Percentiles rank a stretch among this genome's conserved stretches.
These are phyloP conservation scores for Syndactyla subalaris DNA, from an alignment of 2,797 vertebrate species.

Conservation along the genomic window DNA sequence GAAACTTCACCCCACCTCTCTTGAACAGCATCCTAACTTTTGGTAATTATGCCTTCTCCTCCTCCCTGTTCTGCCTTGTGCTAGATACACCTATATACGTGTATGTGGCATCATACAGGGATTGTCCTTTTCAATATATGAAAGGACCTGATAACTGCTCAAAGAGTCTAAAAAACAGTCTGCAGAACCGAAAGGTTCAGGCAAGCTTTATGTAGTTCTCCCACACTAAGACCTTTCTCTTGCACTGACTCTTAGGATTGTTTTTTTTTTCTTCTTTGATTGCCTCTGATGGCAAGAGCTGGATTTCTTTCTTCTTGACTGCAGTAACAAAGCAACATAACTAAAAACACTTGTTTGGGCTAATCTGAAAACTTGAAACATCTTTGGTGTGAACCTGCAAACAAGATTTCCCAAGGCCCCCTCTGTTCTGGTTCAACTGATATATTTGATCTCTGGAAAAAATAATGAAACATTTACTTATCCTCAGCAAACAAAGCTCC, in stretches of 20 bases:
- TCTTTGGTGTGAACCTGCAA: conserved; percentile 63
- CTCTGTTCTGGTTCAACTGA: conserved; percentile 15
- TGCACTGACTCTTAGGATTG: background rate
- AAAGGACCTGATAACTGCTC: background rate
- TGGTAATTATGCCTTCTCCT: background rate
- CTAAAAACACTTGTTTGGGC: conserved; percentile 19
- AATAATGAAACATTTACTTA: conserved; percentile 22
- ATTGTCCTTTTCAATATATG: background rate
- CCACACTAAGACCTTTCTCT: background rate
- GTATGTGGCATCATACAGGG: too few relatives aligned
- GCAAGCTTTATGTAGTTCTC: background rate
- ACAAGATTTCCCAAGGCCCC: background rate
- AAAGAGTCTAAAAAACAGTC: background rate
- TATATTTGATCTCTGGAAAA: conserved; percentile 19
- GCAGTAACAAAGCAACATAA: background rate
- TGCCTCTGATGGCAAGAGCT: background rate
- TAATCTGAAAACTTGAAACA: conserved; percentile 44
- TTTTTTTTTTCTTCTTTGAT: background rate
- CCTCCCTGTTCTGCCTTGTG: background rate
- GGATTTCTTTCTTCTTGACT: background rate
- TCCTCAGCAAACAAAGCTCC: conserved; percentile 7
- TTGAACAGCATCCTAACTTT: background rate
- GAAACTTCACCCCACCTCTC: background rate
- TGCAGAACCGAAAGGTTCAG: background rate
- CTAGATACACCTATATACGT: too few relatives aligned